A percentile compares a stretch with the other conserved stretches of the same genome.
These are phyloP conservation scores for Cetonia aurata DNA, from an alignment of 2,888 invertebrate genomes.

Conservation along the genomic window DNA sequence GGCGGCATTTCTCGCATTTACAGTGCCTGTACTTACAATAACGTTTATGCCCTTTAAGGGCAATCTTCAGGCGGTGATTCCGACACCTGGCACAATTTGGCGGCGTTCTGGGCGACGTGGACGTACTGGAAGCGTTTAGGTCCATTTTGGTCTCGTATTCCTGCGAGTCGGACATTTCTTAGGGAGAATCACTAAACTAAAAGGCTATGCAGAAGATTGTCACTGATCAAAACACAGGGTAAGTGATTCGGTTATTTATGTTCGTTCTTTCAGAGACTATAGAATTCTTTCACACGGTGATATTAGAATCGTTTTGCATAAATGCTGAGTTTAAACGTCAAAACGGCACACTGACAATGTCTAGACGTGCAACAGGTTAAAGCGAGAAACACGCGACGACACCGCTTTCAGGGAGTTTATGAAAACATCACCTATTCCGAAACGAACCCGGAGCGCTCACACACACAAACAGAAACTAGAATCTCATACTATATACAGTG, in stretches of 20 bases:
- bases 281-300: constrained; percentile 2
- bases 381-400: constrained; percentile 35
- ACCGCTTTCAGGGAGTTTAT: constrained; percentile 28
- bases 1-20: constrained; percentile 86
- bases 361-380: constrained; percentile 46
- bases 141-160: constrained; percentile 70
- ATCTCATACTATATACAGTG: background rate
- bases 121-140: constrained; percentile 70
- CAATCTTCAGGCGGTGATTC: constrained; percentile 90
- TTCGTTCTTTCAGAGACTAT: background rate
- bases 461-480: constrained; percentile 4
- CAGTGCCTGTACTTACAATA: constrained; percentile 90
- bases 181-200: constrained; percentile 17
- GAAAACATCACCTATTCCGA: constrained; percentile 36
- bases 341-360: constrained; percentile 19
- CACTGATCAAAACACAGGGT: constrained; percentile 19
- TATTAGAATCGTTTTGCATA: constrained; percentile 9
- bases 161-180: constrained; percentile 68
- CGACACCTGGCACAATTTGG: constrained; percentile 94
- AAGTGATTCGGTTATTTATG: background rate
- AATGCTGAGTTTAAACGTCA: constrained; percentile 7
- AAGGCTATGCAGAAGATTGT: constrained; percentile 11
- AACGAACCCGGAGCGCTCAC: constrained; percentile 20
- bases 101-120: constrained; percentile 79
- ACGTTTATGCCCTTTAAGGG: constrained; percentile 92